Conservation (phyloP, 2,888 invertebrate species). For the Cristatella mucedo region DNA sequence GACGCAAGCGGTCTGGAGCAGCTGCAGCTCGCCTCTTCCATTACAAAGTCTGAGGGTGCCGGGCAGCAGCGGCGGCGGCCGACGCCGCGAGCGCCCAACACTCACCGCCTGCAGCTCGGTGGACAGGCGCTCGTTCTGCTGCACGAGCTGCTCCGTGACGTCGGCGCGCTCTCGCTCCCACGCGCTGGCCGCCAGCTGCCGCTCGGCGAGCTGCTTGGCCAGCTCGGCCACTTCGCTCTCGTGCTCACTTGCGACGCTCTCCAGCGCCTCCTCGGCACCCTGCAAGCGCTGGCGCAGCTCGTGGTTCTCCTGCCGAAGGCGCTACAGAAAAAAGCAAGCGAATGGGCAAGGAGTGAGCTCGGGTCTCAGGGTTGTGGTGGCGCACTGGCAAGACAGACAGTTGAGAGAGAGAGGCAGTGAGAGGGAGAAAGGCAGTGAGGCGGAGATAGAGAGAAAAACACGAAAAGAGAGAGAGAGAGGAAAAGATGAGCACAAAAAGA, state of each 20-base stretch:
- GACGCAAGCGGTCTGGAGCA: too few relatives aligned
- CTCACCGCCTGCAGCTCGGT: slow-evolving; percentile 62
- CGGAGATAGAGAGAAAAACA: too few relatives aligned
- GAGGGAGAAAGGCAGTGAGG: too few relatives aligned
- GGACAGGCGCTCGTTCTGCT: slow-evolving; percentile 72
- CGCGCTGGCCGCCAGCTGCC: slow-evolving; percentile 35
- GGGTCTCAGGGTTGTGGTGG: background rate
- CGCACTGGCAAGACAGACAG: too few relatives aligned
- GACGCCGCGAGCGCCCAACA: slow-evolving; percentile 4
- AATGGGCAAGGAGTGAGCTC: slow-evolving; percentile 1
- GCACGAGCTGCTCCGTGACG: slow-evolving; percentile 45
- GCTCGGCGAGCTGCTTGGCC: slow-evolving; percentile 53
- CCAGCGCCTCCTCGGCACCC: slow-evolving; percentile 71
- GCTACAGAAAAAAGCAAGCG: slow-evolving; percentile 12
- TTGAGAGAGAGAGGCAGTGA: too few relatives aligned
- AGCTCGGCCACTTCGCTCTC: slow-evolving; percentile 72
- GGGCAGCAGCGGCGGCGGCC: too few relatives aligned
- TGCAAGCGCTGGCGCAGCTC: slow-evolving; percentile 66
- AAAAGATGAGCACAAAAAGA: too few relatives aligned
- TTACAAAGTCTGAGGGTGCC: too few relatives aligned
- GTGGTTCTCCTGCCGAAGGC: slow-evolving; percentile 84
- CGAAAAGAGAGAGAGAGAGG: too few relatives aligned
- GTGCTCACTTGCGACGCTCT: slow-evolving; percentile 65
- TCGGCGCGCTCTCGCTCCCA: too few relatives aligned
- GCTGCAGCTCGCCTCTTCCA: too few relatives aligned